phyloP scores from a whole-genome alignment of 2,797 vertebrate species.

The Streptopelia turtur region DNA sequence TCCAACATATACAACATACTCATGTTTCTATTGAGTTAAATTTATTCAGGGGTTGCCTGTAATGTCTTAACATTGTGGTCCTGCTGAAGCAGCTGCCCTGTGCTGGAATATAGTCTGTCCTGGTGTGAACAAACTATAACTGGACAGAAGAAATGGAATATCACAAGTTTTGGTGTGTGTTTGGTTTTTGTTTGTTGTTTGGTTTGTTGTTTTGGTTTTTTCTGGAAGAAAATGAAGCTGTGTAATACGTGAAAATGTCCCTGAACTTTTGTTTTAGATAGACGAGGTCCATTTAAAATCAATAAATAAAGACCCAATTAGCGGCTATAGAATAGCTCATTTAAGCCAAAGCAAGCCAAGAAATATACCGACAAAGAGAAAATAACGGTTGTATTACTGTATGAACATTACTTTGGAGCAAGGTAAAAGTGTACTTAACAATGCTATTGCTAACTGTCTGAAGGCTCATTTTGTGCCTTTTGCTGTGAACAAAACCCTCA shows the following conservation, averaged over 20 bases:
- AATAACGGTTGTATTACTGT: neutral
- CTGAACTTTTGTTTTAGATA: neutral
- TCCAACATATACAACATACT: neutral
- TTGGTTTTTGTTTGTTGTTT: no score
- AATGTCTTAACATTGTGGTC: neutral
- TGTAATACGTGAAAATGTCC: neutral
- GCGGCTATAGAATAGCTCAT: neutral
- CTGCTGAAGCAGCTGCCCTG: neutral
- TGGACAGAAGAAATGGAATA: neutral
- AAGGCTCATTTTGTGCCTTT: constrained; percentile 16
- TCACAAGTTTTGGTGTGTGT: neutral
- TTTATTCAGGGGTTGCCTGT: neutral
- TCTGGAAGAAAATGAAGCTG: neutral
- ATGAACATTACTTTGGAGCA: neutral
- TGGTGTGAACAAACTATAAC: neutral
- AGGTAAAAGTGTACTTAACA: neutral
- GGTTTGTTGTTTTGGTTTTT: neutral
- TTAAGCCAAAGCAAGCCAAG: neutral
- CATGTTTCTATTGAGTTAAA: neutral
- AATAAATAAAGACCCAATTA: neutral
- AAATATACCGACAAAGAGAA: neutral
- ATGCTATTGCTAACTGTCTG: neutral
- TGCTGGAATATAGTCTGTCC: neutral
- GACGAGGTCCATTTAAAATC: neutral
- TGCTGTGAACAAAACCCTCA: neutral